Percentiles rank a stretch among this genome's conserved stretches.
Conservation (phyloP, 2,113 vertebrate species). For the Ceratotherium simum region DNA sequence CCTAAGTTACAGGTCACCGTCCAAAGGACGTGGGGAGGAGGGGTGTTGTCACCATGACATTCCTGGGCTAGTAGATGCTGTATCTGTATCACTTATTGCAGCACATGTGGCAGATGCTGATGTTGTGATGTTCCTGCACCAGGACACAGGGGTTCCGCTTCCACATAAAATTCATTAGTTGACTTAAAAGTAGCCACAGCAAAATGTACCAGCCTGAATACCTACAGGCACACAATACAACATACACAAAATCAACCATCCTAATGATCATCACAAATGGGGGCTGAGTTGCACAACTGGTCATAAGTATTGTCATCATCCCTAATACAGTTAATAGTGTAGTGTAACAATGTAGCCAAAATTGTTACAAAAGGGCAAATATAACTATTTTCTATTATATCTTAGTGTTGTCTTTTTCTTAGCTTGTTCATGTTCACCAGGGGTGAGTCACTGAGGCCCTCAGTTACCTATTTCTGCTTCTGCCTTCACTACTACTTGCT, state of each 20-base stretch:
- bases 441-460: background rate
- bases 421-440: background rate
- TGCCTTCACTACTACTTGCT: background rate
- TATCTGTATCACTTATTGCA: background rate
- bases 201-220: background rate
- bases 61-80: background rate
- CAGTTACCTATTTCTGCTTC: background rate
- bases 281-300: background rate
- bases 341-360: background rate
- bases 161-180: background rate
- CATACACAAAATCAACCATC: background rate
- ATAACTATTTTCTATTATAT: no score
- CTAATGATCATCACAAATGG: background rate
- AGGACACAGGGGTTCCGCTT: background rate
- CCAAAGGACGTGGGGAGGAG: background rate
- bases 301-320: background rate
- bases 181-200: background rate
- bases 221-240: background rate
- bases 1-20: background rate
- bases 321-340: background rate
- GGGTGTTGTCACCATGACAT: background rate
- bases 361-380: background rate
- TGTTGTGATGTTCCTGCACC: background rate
- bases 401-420: background rate
- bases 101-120: background rate